phyloP scores from a whole-genome alignment of 2,113 vertebrate species.

The Macquaria ambigua region DNA sequence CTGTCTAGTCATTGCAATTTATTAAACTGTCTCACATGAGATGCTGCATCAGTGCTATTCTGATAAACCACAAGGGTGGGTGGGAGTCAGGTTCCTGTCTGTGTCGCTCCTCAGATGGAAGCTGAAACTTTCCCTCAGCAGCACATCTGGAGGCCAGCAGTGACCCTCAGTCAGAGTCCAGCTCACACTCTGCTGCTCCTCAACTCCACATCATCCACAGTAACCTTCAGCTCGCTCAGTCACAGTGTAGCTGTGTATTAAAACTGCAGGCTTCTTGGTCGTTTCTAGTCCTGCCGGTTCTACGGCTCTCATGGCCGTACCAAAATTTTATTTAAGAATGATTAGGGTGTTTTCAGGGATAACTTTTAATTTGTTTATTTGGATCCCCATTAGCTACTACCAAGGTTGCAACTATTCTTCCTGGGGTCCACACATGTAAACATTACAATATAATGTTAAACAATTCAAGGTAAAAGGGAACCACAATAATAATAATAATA shows the following conservation, averaged over 20 bases:
- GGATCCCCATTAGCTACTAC: too few species aligned
- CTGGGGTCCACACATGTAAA: too few species aligned
- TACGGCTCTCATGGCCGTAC: neutral
- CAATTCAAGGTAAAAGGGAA: too few species aligned
- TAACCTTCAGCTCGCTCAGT: neutral
- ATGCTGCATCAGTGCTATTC: neutral
- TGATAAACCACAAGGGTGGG: neutral
- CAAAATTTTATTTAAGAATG: neutral
- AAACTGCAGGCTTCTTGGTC: neutral
- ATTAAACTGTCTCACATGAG: neutral
- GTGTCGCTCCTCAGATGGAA: constrained; percentile 30
- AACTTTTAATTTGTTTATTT: too few species aligned
- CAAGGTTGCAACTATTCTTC: too few species aligned
- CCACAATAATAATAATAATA: neutral
- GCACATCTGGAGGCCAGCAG: constrained; percentile 81
- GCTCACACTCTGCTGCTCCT: constrained; percentile 9
- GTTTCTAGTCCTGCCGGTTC: neutral
- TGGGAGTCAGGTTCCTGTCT: too few species aligned
- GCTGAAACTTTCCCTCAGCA: constrained; percentile 67
- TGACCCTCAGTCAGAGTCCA: constrained; percentile 1
- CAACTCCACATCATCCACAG: neutral
- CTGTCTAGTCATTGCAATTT: neutral
- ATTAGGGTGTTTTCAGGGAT: neutral
- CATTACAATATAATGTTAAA: too few species aligned
- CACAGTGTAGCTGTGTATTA: neutral